phyloP scores from a whole-genome alignment of 2,113 vertebrate genomes.

The Spilogale gracilis region DNA sequence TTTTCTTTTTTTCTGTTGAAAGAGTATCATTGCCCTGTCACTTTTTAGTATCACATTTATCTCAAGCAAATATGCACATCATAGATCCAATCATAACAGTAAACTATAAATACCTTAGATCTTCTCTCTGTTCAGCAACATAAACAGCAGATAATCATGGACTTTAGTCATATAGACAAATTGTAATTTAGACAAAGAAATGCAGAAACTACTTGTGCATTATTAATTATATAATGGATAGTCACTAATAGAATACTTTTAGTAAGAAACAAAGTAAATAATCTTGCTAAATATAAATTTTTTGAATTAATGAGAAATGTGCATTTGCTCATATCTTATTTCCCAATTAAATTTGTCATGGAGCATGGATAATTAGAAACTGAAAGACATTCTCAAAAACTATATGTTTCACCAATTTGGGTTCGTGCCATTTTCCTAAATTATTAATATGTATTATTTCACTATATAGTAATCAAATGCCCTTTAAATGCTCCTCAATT shows the following conservation, averaged over 20 bases:
- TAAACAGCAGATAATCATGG: background rate
- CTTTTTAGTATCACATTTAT: background rate
- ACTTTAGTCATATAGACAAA: background rate
- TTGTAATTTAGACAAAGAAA: background rate
- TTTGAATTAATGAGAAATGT: background rate
- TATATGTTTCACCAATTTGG: background rate
- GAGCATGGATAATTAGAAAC: background rate
- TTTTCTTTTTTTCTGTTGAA: background rate
- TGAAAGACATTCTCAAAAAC: background rate
- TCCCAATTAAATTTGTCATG: background rate
- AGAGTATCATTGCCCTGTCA: background rate
- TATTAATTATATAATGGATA: background rate
- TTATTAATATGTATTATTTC: background rate
- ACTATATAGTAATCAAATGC: background rate
- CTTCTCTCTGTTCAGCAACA: background rate
- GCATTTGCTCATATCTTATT: background rate
- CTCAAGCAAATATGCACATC: background rate
- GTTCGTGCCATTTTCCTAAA: background rate
- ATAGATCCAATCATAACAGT: background rate
- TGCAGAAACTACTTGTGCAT: background rate
- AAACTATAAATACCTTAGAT: background rate
- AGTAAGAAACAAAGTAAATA: background rate
- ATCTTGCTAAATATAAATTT: background rate
- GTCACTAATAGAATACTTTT: background rate
- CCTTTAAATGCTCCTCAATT: background rate